Percentiles rank a stretch among this genome's conserved stretches.
Conservation (phyloP, 2,888 invertebrate species). For the Drosophila kuntzei region DNA sequence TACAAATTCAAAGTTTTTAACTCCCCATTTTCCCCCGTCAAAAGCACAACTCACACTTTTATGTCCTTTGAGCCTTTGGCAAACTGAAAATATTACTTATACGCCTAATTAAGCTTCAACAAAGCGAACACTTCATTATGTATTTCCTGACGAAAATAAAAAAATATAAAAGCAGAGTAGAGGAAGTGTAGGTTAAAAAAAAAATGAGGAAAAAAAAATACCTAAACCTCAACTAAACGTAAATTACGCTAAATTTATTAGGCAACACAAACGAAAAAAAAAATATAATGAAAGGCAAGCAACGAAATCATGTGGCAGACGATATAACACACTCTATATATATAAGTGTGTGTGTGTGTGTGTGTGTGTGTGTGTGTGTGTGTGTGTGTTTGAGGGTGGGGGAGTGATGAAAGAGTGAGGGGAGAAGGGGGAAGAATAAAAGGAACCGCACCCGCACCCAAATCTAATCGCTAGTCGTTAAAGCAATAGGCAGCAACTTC, state of each 20-base stretch:
- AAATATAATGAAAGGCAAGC: slow-evolving; percentile 41
- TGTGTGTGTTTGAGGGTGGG: neutral
- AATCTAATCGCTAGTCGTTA: slow-evolving; percentile 72
- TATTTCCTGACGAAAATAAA: slow-evolving; percentile 64
- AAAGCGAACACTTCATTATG: slow-evolving; percentile 80
- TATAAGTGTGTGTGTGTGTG: neutral
- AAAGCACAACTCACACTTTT: neutral
- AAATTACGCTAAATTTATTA: slow-evolving; percentile 79
- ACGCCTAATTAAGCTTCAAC: slow-evolving; percentile 80
- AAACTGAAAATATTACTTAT: slow-evolving; percentile 75
- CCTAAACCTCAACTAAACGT: slow-evolving; percentile 69
- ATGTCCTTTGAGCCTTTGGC: slow-evolving; percentile 14
- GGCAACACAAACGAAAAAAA: slow-evolving; percentile 61
- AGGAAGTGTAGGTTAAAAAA: neutral
- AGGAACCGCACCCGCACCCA: slow-evolving; percentile 34
- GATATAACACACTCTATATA: slow-evolving; percentile 14
- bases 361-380: slow-evolving; percentile 6
- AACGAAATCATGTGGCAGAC: slow-evolving; percentile 43
- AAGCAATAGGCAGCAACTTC: slow-evolving; percentile 57
- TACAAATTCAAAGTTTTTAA: slow-evolving; percentile 67
- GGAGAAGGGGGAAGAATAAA: neutral
- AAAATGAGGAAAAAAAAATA: slow-evolving; percentile 9
- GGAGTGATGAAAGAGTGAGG: neutral
- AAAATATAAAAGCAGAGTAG: slow-evolving; percentile 17
- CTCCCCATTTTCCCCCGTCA: neutral